Percentiles rank a stretch among this genome's conserved stretches.
These are phyloP conservation scores for Andrena camellia DNA, from an alignment of 2,888 invertebrate genomes.

Conservation along the genomic window DNA sequence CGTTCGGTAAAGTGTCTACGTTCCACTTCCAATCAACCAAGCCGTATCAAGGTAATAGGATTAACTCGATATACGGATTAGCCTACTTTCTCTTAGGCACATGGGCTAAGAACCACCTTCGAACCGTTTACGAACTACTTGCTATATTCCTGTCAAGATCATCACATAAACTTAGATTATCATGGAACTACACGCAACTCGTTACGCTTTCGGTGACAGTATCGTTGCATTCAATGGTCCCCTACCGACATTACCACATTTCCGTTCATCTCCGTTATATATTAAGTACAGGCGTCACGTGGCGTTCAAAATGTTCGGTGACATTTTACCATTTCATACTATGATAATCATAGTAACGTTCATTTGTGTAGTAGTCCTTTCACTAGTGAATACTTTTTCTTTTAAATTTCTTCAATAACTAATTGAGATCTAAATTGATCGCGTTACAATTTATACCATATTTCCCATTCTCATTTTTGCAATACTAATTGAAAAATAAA, in stretches of 20 bases:
- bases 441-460: no score
- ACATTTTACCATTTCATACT: not conserved
- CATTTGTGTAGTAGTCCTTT: no score
- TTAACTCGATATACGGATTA: slow-evolving; percentile 67
- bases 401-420: no score
- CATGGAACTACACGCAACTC: slow-evolving; percentile 52
- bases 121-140: slow-evolving; percentile 70
- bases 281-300: not conserved
- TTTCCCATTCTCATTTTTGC: no score
- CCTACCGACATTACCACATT: slow-evolving; percentile 10
- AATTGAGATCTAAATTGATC: no score
- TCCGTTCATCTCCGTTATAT: not conserved
- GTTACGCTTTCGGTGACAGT: slow-evolving; percentile 50
- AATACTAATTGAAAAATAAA: no score
- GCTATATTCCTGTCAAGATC: slow-evolving; percentile 70
- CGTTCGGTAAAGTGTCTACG: slow-evolving; percentile 33
- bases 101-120: slow-evolving; percentile 49
- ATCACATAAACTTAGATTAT: slow-evolving; percentile 70
- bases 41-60: slow-evolving; percentile 52
- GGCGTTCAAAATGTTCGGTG: not conserved
- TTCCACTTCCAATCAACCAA: slow-evolving; percentile 47
- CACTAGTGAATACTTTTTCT: no score
- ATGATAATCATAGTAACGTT: no score
- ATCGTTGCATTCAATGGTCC: slow-evolving; percentile 39
- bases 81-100: slow-evolving; percentile 59